Evolutionary conservation across 1,140 invertebrate species (phyloP).

Genomic region (Holcopasites calliopsidis): DNA sequence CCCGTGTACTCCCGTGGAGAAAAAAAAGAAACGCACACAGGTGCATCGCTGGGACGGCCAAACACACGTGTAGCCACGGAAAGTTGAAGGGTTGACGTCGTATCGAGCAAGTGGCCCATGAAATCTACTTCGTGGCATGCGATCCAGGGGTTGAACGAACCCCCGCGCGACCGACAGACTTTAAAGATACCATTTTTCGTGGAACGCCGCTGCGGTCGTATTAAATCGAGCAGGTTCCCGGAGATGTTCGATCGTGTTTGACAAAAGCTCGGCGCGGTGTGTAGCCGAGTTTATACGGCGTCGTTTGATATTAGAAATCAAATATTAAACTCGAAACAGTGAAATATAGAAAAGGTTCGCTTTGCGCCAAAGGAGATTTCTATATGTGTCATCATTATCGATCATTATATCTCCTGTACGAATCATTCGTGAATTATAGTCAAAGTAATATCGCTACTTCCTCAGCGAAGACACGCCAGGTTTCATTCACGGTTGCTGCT

Average conservation of each 20-base stretch:
- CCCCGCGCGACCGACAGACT: neutral
- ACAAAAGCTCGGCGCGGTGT: neutral
- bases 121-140: slow-evolving; percentile 25
- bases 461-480: neutral
- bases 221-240: neutral
- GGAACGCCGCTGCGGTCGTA: neutral
- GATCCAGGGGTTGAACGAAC: neutral
- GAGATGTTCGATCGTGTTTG: neutral
- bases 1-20: neutral
- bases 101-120: slow-evolving; percentile 13
- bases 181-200: slow-evolving; percentile 22
- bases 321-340: too few species aligned
- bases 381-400: too few species aligned
- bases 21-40: too few species aligned
- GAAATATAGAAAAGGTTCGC: too few species aligned
- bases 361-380: too few species aligned
- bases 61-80: slow-evolving; percentile 12
- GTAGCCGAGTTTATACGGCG: too few species aligned
- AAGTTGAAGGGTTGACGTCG: slow-evolving; percentile 14
- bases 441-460: too few species aligned
- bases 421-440: too few species aligned
- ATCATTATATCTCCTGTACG: too few species aligned
- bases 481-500: neutral
- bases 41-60: too few species aligned
- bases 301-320: too few species aligned